These are phyloP conservation scores for Aphaenogaster rudis DNA, from an alignment of 1,140 invertebrate species.

Conservation along the genomic window DNA sequence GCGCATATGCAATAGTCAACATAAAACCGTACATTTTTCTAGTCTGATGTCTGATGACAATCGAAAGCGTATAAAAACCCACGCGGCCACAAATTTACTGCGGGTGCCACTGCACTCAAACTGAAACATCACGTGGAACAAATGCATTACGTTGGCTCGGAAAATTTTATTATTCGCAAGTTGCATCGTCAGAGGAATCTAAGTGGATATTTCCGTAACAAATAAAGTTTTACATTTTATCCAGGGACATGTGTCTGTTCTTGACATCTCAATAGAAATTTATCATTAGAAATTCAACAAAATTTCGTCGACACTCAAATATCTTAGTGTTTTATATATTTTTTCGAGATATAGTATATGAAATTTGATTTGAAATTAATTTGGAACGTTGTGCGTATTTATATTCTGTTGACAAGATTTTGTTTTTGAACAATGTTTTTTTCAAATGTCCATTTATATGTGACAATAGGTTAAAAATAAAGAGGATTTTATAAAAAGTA, in stretches of 20 bases:
- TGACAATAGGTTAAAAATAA: not conserved
- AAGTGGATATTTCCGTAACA: not conserved
- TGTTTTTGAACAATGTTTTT: not conserved
- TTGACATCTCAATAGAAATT: not conserved
- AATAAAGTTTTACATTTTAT: constrained; percentile 25
- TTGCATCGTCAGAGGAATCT: not conserved
- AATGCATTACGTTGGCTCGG: constrained; percentile 24
- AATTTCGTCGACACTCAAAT: not conserved
- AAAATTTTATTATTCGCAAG: constrained; percentile 35
- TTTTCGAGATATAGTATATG: not conserved
- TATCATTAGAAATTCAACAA: not conserved
- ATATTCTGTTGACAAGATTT: not conserved
- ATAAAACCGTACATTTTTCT: constrained; percentile 20
- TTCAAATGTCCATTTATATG: not conserved
- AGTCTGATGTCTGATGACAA: not conserved
- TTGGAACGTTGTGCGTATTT: not conserved
- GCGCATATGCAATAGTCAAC: not conserved
- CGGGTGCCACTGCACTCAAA: not conserved
- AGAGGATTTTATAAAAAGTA: not conserved
- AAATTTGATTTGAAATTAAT: not conserved
- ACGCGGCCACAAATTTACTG: constrained; percentile 3
- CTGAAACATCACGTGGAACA: not conserved
- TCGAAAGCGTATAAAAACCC: constrained; percentile 24
- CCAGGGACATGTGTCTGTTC: not conserved
- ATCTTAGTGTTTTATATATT: not conserved